Evolutionary conservation across 2,113 vertebrate genomes (phyloP).

Genomic region (Gavia stellata): DNA sequence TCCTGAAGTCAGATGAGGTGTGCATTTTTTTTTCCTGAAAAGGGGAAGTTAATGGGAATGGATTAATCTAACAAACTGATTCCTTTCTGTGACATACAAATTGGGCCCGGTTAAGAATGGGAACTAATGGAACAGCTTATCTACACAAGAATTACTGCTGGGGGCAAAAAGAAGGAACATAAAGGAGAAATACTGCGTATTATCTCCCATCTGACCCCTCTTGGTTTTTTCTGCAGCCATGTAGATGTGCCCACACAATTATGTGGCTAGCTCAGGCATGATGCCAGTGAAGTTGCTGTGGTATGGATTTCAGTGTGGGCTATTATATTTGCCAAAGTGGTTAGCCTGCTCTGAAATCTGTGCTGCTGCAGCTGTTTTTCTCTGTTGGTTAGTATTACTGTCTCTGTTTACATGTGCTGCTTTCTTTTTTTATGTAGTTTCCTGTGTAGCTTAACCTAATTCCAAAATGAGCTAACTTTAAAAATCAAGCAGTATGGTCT

Average conservation of each 20-base stretch:
- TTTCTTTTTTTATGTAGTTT: not conserved
- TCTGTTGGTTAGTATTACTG: not conserved
- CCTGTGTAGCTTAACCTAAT: not conserved
- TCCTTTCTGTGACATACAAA: accelerated
- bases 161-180: not conserved
- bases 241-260: not conserved
- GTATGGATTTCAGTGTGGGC: not conserved
- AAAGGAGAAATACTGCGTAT: not conserved
- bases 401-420: not conserved
- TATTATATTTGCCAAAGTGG: not conserved
- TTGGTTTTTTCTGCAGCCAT: not conserved
- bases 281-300: not conserved
- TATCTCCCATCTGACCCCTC: not conserved
- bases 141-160: not conserved
- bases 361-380: not conserved
- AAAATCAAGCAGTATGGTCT: not conserved
- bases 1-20: not conserved
- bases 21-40: not conserved
- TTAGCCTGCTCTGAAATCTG: not conserved
- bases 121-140: not conserved
- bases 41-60: not conserved
- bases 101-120: not conserved
- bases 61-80: not conserved
- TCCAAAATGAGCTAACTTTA: not conserved
- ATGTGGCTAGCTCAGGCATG: not conserved